Percentiles rank a stretch among this genome's conserved stretches.
phyloP scores from a whole-genome alignment of 2,888 invertebrate genomes.

The Drosophila phalerata region DNA sequence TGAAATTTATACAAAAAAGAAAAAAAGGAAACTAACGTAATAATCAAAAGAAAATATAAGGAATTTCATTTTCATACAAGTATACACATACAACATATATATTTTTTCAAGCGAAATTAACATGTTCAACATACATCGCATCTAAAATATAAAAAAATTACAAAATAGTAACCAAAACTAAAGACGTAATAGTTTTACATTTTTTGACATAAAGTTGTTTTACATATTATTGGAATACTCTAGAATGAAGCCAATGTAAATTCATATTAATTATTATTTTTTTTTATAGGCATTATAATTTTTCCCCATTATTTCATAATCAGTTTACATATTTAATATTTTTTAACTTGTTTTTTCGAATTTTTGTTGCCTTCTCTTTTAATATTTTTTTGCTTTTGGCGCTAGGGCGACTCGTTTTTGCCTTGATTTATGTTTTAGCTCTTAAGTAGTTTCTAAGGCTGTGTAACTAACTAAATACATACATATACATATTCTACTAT shows the following conservation, averaged over 20 bases:
- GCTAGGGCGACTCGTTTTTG: conserved; percentile 29
- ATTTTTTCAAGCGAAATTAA: conserved; percentile 70
- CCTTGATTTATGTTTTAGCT: conserved; percentile 55
- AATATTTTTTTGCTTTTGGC: conserved; percentile 41
- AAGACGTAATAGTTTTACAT: conserved; percentile 60
- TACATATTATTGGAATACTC: conserved; percentile 40
- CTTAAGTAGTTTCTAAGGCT: conserved; percentile 79
- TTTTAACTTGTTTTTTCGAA: conserved; percentile 43
- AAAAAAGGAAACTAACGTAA: conserved; percentile 11
- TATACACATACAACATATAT: conserved; percentile 39
- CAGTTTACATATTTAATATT: conserved; percentile 15
- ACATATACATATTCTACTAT: conserved; percentile 30
- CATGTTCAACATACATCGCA: conserved; percentile 71
- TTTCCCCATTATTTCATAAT: conserved; percentile 16
- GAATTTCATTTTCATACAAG: conserved; percentile 41
- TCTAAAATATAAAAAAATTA: conserved; percentile 16
- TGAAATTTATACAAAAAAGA: conserved; percentile 47
- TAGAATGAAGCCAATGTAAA: conserved; percentile 8
- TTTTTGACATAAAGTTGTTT: conserved; percentile 43
- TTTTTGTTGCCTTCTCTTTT: conserved; percentile 35
- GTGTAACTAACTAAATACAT: conserved; percentile 73
- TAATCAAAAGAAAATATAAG: conserved; percentile 21
- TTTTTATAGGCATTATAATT: conserved; percentile 9
- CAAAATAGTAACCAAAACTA: conserved; percentile 58
- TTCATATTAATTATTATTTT: conserved; percentile 19